Evolutionary conservation across 2,113 vertebrate species (phyloP).

Genomic region (Odocoileus hemionus): DNA sequence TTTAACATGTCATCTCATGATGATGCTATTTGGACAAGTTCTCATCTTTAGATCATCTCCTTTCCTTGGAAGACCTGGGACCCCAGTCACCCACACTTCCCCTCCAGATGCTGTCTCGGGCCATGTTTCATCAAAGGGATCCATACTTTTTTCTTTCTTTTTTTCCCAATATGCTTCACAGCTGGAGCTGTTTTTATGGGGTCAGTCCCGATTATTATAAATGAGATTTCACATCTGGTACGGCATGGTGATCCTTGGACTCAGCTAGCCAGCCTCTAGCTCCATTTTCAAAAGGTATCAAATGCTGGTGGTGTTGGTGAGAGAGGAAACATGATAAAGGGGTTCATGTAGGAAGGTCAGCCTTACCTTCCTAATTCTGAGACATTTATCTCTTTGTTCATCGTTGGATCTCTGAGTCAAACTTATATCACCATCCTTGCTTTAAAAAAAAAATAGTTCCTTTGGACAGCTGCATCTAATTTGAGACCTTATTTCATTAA

Average conservation of each 20-base stretch:
- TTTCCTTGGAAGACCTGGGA: not conserved
- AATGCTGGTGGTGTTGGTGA: not conserved
- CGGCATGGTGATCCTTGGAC: not conserved
- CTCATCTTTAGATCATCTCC: not conserved
- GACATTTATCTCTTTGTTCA: not conserved
- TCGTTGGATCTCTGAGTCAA: not conserved
- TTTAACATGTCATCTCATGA: rapidly evolving
- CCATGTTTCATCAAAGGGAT: not conserved
- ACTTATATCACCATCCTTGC: not conserved
- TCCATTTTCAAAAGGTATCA: not conserved
- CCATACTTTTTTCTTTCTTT: not conserved
- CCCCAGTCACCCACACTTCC: no score
- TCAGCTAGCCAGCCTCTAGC: not conserved
- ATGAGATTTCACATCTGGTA: not conserved
- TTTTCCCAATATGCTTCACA: not conserved
- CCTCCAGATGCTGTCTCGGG: not conserved
- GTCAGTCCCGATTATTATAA: not conserved
- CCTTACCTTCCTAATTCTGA: not conserved
- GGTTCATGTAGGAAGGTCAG: not conserved
- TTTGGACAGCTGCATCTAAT: not conserved
- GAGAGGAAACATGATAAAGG: not conserved
- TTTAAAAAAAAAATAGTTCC: not conserved
- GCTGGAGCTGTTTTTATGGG: not conserved
- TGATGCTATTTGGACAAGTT: not conserved
- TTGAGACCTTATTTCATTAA: not conserved